Conservation (phyloP, 2,113 vertebrate species). For the Hoplias malabaricus region DNA sequence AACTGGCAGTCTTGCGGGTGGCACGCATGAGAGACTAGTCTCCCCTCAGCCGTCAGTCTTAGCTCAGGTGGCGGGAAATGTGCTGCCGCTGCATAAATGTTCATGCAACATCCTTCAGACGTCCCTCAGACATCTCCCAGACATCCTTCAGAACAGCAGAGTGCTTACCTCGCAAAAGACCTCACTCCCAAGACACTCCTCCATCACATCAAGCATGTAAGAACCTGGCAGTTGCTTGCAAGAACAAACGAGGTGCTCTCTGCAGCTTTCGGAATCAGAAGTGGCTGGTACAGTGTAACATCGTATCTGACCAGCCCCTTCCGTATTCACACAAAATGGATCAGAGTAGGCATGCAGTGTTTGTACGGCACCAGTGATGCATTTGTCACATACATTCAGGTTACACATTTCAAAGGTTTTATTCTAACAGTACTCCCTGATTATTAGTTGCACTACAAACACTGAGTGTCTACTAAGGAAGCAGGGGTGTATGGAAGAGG, state of each 20-base stretch:
- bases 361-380: no score
- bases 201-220: neutral
- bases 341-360: no score
- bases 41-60: conserved; percentile 37
- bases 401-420: no score
- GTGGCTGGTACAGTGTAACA: neutral
- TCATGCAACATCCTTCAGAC: conserved; percentile 53
- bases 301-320: no score
- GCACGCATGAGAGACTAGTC: conserved; percentile 46
- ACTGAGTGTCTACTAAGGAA: no score
- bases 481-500: no score
- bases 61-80: conserved; percentile 41
- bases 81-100: conserved; percentile 46
- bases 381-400: no score
- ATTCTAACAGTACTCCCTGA: no score
- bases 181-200: neutral
- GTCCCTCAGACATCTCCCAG: no score
- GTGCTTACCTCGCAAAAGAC: conserved; percentile 24
- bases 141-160: neutral
- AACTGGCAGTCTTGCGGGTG: conserved; percentile 51
- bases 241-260: neutral
- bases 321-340: neutral
- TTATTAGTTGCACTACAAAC: no score
- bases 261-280: neutral
- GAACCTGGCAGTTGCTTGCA: neutral